Percentiles rank a stretch among this genome's conserved stretches.
These are phyloP conservation scores for Hedya salicella DNA, from an alignment of 2,888 invertebrate genomes.

Conservation along the genomic window DNA sequence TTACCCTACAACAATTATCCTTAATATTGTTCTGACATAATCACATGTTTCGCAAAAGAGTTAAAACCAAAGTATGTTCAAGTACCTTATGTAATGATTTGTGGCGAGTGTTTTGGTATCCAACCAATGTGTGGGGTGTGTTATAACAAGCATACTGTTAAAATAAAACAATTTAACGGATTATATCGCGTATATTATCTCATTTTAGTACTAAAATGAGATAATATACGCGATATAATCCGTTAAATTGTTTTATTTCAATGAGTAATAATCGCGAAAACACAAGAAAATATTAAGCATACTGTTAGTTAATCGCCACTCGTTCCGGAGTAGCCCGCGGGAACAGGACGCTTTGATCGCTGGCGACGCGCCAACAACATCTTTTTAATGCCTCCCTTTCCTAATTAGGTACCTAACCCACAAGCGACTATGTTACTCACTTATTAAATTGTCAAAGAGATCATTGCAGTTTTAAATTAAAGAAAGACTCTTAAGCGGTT, in stretches of 20 bases:
- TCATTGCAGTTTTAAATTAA: neutral
- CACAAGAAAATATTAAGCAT: too few species aligned
- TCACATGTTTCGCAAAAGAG: too few species aligned
- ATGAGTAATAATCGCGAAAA: too few species aligned
- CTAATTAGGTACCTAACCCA: constrained; percentile 27
- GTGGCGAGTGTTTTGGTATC: neutral
- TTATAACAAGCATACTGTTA: constrained; percentile 10
- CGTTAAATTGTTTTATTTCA: too few species aligned
- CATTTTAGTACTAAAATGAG: too few species aligned
- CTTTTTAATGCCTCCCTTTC: constrained; percentile 23
- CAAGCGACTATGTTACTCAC: neutral
- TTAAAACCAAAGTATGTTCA: too few species aligned
- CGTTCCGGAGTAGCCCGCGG: constrained; percentile 13
- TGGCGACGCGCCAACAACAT: constrained; percentile 34
- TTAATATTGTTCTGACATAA: too few species aligned
- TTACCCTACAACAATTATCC: too few species aligned
- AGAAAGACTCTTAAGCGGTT: too few species aligned
- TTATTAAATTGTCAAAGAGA: neutral
- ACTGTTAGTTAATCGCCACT: constrained; percentile 23
- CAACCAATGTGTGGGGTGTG: neutral
- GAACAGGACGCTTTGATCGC: constrained; percentile 13
- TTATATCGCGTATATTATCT: too few species aligned
- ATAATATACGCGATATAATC: too few species aligned
- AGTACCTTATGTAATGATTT: neutral
- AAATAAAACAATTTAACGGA: too few species aligned